A percentile compares a stretch with the other conserved stretches of the same genome.
Evolutionary conservation across 2,888 invertebrate genomes (phyloP).

Genomic region (Meiosimyza platycephala): DNA sequence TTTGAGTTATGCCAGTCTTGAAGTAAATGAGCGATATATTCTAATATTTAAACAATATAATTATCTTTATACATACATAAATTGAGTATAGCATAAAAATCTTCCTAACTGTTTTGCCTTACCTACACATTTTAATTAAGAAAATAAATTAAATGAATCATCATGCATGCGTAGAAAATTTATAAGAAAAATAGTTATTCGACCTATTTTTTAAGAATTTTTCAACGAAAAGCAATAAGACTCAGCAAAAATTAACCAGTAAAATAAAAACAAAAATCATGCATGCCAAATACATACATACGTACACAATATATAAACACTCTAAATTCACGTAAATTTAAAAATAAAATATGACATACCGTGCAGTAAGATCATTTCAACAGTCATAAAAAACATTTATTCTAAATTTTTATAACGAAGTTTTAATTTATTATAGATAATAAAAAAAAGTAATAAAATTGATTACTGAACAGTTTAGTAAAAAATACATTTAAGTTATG

Average conservation of each 20-base stretch:
- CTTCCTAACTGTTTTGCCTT: slow-evolving; percentile 53
- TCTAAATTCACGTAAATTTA: neutral
- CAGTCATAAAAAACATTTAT: neutral
- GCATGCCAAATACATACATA: neutral
- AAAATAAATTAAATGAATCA: slow-evolving; percentile 27
- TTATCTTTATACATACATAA: too few species aligned
- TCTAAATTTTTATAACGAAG: neutral
- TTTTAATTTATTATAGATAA: slow-evolving; percentile 12
- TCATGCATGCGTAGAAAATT: neutral
- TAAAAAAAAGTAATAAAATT: slow-evolving; percentile 3
- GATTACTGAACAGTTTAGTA: neutral
- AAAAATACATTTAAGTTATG: slow-evolving; percentile 17
- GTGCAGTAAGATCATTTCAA: slow-evolving; percentile 8
- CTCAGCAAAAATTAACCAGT: slow-evolving; percentile 17
- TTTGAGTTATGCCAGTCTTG: too few species aligned
- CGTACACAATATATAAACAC: neutral
- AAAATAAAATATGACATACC: neutral
- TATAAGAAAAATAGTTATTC: slow-evolving; percentile 1
- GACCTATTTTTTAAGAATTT: slow-evolving; percentile 15
- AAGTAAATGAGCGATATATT: too few species aligned
- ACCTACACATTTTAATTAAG: slow-evolving; percentile 42
- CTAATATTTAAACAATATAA: slow-evolving; percentile 19
- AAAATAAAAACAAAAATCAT: neutral
- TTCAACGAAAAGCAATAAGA: slow-evolving; percentile 31
- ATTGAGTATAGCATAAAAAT: neutral